These are phyloP conservation scores for Cavia aperea DNA, from an alignment of 2,113 vertebrate species.

Conservation along the genomic window DNA sequence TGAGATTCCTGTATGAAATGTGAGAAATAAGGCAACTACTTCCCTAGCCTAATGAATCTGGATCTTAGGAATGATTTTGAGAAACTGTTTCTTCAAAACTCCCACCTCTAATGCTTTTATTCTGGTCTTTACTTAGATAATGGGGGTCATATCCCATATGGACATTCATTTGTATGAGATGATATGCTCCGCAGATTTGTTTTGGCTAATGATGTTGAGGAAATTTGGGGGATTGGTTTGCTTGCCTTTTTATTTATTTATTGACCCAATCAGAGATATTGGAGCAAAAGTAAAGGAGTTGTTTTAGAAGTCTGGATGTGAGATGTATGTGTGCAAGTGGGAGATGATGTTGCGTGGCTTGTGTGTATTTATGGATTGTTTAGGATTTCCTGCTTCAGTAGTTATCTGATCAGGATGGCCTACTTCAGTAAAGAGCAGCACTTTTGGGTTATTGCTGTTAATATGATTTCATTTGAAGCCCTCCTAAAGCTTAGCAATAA, in stretches of 20 bases:
- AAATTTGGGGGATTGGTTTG: constrained; percentile 4
- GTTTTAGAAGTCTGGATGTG: background rate
- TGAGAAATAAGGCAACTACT: background rate
- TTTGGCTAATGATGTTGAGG: background rate
- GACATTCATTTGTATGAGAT: constrained; percentile 1
- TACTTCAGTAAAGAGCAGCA: background rate
- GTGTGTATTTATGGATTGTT: background rate
- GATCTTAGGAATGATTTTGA: constrained; percentile 19
- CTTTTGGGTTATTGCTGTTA: background rate
- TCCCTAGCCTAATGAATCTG: background rate
- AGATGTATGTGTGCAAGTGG: background rate
- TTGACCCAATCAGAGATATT: background rate
- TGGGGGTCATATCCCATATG: background rate
- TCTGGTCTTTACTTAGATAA: background rate
- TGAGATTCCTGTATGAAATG: background rate
- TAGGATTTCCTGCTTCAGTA: background rate
- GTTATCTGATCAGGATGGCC: background rate
- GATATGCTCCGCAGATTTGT: background rate
- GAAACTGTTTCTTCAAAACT: background rate
- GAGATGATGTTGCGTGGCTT: background rate
- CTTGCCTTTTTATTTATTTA: constrained; percentile 28
- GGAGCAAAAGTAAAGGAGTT: background rate
- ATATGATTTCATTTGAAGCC: constrained; percentile 13
- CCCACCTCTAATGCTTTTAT: background rate
- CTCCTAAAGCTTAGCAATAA: background rate